Evolutionary conservation across 2,113 vertebrate genomes (phyloP).

Genomic region (Dicerorhinus sumatrensis): DNA sequence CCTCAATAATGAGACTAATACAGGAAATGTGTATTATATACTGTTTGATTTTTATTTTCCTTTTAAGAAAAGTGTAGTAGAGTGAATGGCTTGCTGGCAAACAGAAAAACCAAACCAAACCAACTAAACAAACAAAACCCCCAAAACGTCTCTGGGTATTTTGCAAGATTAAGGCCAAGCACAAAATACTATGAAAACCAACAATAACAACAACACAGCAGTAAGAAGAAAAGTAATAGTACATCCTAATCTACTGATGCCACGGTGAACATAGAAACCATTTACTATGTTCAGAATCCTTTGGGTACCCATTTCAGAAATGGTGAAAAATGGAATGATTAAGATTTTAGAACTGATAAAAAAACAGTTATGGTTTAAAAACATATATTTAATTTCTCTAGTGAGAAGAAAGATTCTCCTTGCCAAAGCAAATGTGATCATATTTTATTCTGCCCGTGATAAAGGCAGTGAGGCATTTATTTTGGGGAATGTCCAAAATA

Average conservation of each 20-base stretch:
- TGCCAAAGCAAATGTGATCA: conserved; percentile 44
- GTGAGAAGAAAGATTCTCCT: neutral
- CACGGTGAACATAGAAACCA: neutral
- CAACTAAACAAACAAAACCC: neutral
- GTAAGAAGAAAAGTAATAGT: neutral
- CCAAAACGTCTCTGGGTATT: neutral
- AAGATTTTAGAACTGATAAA: conserved; percentile 33
- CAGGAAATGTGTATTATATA: neutral
- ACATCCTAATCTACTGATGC: neutral
- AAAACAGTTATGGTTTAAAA: neutral
- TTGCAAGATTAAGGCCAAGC: neutral
- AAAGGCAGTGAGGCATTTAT: conserved; percentile 42
- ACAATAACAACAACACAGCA: neutral
- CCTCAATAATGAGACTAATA: neutral
- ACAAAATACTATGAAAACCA: neutral
- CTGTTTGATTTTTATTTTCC: neutral
- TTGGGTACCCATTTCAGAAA: neutral
- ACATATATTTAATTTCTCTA: conserved; percentile 46
- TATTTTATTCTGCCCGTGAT: conserved; percentile 52
- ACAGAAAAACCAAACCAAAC: neutral
- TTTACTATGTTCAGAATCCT: neutral
- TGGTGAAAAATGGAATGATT: neutral
- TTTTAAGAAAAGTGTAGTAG: neutral
- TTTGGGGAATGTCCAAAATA: conserved; percentile 24
- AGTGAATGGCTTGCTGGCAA: neutral